These are phyloP conservation scores for Campoplex capitator DNA, from an alignment of 2,888 invertebrate genomes.

Conservation along the genomic window DNA sequence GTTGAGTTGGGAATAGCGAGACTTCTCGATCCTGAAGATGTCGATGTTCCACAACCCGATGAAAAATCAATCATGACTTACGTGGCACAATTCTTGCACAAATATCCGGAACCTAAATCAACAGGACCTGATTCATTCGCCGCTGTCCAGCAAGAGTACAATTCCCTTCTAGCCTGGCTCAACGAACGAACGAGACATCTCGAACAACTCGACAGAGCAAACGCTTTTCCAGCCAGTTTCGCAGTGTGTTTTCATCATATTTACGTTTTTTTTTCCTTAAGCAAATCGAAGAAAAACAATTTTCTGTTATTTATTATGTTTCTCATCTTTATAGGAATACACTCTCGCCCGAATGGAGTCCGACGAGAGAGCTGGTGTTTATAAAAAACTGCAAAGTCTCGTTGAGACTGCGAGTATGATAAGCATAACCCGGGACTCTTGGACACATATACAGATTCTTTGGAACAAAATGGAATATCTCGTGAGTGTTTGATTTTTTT, in stretches of 20 bases:
- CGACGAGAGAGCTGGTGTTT: conserved; percentile 89
- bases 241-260: conserved; percentile 80
- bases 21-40: conserved; percentile 97
- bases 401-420: conserved; percentile 93
- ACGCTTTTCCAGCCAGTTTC: conserved; percentile 91
- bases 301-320: not conserved
- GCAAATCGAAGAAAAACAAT: not conserved
- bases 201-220: conserved; percentile 91
- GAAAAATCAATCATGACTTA: conserved; percentile 99
- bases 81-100: conserved; percentile 98
- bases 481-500: conserved; percentile 74
- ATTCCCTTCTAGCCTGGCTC: conserved; percentile 93
- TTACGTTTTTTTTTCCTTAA: conserved; percentile 19
- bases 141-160: conserved; percentile 92
- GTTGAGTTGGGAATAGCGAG: conserved; percentile 95
- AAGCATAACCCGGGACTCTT: conserved; percentile 93
- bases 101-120: conserved; percentile 95
- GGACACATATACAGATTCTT: conserved; percentile 92
- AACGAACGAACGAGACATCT: conserved; percentile 91
- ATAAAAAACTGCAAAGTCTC: conserved; percentile 91
- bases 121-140: conserved; percentile 90
- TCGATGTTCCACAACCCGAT: conserved; percentile 97
- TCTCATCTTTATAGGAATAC: conserved; percentile 88
- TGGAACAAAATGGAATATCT: conserved; percentile 92
- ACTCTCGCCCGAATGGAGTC: conserved; percentile 91